Percentiles rank a stretch among this genome's conserved stretches.
Evolutionary conservation across 2,113 vertebrate species (phyloP).

Genomic region (Psephotus haematonotus): DNA sequence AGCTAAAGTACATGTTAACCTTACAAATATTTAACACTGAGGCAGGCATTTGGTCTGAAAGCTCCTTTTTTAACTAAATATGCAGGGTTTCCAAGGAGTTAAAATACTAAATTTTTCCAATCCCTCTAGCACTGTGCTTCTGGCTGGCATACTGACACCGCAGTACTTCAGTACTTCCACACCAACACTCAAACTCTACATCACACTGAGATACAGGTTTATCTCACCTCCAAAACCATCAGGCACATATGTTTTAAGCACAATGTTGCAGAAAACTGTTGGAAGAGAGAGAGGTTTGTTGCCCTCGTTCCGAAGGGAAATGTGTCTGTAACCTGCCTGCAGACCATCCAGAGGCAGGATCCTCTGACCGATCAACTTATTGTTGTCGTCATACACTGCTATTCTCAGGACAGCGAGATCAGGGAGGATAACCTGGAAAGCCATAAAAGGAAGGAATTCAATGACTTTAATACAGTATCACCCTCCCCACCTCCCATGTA

Average conservation of each 20-base stretch:
- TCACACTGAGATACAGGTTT: not conserved
- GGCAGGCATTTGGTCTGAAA: not conserved
- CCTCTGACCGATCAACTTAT: conserved; percentile 94
- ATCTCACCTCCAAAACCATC: conserved; percentile 96
- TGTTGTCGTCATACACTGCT: conserved; percentile 97
- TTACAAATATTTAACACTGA: not conserved
- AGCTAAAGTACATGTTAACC: not conserved
- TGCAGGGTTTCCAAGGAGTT: not conserved
- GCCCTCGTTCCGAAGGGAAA: conserved; percentile 96
- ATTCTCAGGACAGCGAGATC: conserved; percentile 97
- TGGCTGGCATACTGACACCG: not conserved
- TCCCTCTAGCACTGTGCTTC: not conserved
- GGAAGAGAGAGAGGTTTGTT: conserved; percentile 96
- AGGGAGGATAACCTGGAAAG: conserved; percentile 91
- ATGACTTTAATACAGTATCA: not conserved
- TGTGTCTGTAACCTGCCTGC: conserved; percentile 96
- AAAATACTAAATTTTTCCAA: not conserved
- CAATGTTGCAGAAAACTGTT: conserved; percentile 98
- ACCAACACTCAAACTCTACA: not conserved
- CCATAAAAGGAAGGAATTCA: conserved; percentile 2
- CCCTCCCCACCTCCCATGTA: not conserved
- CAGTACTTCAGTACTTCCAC: not conserved
- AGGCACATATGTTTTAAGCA: conserved; percentile 98
- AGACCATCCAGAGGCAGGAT: conserved; percentile 96
- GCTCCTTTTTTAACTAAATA: not conserved